These are phyloP conservation scores for Pitta sordida DNA, from an alignment of 2,113 vertebrate species.

Conservation along the genomic window DNA sequence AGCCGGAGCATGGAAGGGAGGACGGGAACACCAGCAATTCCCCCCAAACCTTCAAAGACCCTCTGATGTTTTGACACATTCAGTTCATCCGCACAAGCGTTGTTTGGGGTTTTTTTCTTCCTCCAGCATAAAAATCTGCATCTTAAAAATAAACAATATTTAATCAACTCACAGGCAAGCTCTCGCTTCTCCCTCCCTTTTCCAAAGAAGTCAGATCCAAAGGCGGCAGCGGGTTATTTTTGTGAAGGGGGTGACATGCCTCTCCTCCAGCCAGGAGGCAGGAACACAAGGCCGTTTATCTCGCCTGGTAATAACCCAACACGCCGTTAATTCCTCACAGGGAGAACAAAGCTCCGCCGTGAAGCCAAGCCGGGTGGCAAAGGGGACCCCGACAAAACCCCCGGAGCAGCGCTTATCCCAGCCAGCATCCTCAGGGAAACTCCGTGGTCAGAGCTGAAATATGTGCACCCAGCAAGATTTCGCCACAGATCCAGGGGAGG, in stretches of 20 bases:
- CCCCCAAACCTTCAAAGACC: neutral
- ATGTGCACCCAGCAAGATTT: neutral
- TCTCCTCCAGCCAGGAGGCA: neutral
- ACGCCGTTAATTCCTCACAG: neutral
- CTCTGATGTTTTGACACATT: conserved; percentile 32
- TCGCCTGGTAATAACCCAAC: neutral
- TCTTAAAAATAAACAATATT: neutral
- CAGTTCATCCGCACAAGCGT: neutral
- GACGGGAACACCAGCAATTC: neutral
- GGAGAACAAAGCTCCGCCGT: conserved; percentile 47
- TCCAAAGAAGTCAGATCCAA: neutral
- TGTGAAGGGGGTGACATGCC: neutral
- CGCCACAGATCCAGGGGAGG: neutral
- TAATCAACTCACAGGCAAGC: neutral
- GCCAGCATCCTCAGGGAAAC: neutral
- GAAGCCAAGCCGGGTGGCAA: neutral
- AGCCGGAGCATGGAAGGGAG: neutral
- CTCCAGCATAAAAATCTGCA: neutral
- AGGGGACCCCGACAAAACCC: neutral
- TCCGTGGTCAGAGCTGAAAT: accelerated
- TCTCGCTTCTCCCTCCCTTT: neutral
- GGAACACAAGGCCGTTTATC: neutral
- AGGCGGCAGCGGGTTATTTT: neutral
- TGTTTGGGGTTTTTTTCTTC: accelerated
- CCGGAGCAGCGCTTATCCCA: neutral